Evolutionary conservation across 1,140 invertebrate genomes (phyloP).

Genomic region (Heterodera carotae): DNA sequence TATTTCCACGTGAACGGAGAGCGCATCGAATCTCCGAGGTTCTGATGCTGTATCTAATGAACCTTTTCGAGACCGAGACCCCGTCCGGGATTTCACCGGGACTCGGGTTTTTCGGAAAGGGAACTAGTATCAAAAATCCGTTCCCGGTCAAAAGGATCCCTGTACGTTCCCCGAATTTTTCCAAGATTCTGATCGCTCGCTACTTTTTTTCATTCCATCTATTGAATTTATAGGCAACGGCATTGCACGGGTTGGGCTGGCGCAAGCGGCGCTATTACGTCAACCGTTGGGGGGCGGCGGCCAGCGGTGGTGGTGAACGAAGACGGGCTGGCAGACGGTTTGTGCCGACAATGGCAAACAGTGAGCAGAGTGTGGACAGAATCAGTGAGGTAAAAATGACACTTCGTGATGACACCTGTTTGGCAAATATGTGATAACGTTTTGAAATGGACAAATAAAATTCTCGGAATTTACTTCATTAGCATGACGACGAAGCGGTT

Average conservation of each 20-base stretch:
- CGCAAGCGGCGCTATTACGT: conserved; percentile 22
- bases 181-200: too few species aligned
- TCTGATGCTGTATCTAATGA: too few species aligned
- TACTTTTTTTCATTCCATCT: not conserved
- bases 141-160: too few species aligned
- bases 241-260: not conserved
- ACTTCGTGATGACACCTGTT: too few species aligned
- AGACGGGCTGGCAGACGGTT: not conserved
- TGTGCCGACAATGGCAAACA: not conserved
- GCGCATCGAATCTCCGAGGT: not conserved
- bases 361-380: not conserved
- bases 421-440: too few species aligned
- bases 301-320: conserved; percentile 8
- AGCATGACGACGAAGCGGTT: not conserved
- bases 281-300: conserved; percentile 7
- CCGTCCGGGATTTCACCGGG: too few species aligned
- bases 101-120: too few species aligned
- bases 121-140: too few species aligned
- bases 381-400: not conserved
- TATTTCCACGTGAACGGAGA: not conserved
- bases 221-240: not conserved
- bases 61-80: too few species aligned
- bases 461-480: too few species aligned
- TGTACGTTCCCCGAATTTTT: too few species aligned
- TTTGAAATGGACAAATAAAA: too few species aligned